These are phyloP conservation scores for Rissa tridactyla DNA, from an alignment of 2,113 vertebrate species.

Conservation along the genomic window DNA sequence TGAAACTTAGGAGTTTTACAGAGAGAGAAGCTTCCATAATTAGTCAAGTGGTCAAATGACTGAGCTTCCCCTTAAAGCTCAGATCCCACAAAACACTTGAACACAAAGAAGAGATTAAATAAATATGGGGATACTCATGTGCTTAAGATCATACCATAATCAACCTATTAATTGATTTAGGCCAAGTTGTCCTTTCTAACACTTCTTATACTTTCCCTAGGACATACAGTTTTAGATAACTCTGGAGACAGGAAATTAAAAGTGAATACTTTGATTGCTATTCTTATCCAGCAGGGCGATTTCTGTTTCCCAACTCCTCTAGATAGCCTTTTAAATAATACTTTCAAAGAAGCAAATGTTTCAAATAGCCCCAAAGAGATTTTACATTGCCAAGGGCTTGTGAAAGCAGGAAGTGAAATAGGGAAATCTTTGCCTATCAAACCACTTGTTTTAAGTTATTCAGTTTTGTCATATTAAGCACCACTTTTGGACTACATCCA, in stretches of 20 bases:
- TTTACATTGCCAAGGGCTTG: not conserved
- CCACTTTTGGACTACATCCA: not conserved
- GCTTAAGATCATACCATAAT: not conserved
- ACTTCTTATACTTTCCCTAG: not conserved
- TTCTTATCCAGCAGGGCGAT: not conserved
- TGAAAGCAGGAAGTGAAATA: slow-evolving; percentile 1
- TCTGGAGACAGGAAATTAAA: not conserved
- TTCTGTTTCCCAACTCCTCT: not conserved
- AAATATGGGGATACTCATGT: not conserved
- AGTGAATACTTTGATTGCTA: not conserved
- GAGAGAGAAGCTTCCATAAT: not conserved
- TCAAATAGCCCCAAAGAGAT: not conserved
- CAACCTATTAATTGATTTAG: not conserved
- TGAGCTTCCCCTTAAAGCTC: not conserved
- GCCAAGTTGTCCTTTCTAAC: not conserved
- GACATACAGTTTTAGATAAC: not conserved
- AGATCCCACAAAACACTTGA: not conserved
- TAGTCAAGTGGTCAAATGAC: not conserved
- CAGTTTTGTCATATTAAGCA: not conserved
- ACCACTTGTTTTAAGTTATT: not conserved
- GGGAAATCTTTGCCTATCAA: not conserved
- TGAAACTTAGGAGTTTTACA: not conserved
- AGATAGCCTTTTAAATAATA: not conserved
- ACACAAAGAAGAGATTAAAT: not conserved
- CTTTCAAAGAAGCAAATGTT: not conserved